Percentiles rank a stretch among this genome's conserved stretches.
Conservation (phyloP, 2,113 vertebrate genomes). For the Pachypanchax playfairii region DNA sequence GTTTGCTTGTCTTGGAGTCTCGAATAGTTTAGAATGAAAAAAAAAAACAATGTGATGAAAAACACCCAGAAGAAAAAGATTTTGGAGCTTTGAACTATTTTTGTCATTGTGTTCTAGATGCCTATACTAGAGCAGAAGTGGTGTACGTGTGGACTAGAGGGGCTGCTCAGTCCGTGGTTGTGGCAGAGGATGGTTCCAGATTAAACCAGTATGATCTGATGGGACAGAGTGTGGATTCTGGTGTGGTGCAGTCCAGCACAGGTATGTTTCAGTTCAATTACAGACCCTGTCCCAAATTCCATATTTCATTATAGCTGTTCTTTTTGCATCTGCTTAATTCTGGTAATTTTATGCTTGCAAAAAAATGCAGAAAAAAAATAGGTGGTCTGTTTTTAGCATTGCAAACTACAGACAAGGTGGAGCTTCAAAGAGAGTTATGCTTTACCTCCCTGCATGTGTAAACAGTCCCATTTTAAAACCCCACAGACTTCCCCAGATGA, state of each 20-base stretch:
- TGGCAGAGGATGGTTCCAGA: constrained; percentile 95
- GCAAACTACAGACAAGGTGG: too few relatives aligned
- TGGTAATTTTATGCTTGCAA: too few relatives aligned
- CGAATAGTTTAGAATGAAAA: constrained; percentile 2
- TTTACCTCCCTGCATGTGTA: too few relatives aligned
- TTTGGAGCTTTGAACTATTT: constrained; percentile 9
- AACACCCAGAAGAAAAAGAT: constrained; percentile 28
- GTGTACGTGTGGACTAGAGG: constrained; percentile 96
- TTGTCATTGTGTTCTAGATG: constrained; percentile 84
- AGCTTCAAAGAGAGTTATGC: too few relatives aligned
- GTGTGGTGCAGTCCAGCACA: constrained; percentile 97
- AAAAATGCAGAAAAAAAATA: too few relatives aligned
- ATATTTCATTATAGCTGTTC: neutral
- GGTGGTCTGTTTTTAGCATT: too few relatives aligned
- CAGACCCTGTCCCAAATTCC: too few relatives aligned
- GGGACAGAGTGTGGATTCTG: constrained; percentile 94
- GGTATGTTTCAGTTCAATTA: constrained; percentile 74
- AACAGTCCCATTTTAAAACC: too few relatives aligned
- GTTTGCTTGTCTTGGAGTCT: constrained; percentile 13
- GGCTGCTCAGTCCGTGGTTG: constrained; percentile 92
- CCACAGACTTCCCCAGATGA: too few relatives aligned
- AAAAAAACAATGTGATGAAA: constrained; percentile 13
- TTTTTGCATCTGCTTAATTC: neutral
- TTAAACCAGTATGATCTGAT: constrained; percentile 97
- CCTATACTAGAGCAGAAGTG: constrained; percentile 95